A percentile compares a stretch with the other conserved stretches of the same genome.
Evolutionary conservation across 2,888 invertebrate genomes (phyloP).

Genomic region (Pachycephus smyrnensis): DNA sequence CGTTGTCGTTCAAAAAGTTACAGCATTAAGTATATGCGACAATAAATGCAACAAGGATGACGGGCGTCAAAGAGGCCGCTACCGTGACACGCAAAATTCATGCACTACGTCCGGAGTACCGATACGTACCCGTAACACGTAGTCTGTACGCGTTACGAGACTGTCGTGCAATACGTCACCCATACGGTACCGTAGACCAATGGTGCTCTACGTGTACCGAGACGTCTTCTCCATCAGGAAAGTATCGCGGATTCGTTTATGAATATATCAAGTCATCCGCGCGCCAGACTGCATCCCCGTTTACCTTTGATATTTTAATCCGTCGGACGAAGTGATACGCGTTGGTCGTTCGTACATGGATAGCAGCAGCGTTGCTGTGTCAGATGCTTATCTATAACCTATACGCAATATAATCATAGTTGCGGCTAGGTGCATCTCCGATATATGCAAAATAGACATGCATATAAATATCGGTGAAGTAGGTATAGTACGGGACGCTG

Average conservation of each 20-base stretch:
- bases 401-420: not conserved
- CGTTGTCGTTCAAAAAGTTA: not conserved
- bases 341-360: not conserved
- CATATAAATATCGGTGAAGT: not conserved
- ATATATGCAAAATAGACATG: not conserved
- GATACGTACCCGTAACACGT: not conserved
- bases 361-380: not conserved
- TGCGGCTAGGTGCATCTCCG: not conserved
- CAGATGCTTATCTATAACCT: not conserved
- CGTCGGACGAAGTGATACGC: conserved; percentile 39
- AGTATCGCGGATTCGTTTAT: too few relatives aligned
- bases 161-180: too few relatives aligned
- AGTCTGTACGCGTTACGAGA: not conserved
- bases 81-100: not conserved
- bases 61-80: not conserved
- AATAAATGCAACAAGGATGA: not conserved
- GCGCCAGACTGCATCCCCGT: conserved; percentile 17
- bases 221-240: too few relatives aligned
- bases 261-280: conserved; percentile 8
- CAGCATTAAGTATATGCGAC: not conserved
- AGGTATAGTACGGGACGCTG: not conserved
- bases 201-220: too few relatives aligned
- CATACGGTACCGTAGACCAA: too few relatives aligned
- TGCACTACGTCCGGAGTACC: not conserved
- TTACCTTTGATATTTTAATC: conserved; percentile 59